Conservation (phyloP, 2,888 invertebrate species). For the Achlya flavicornis region DNA sequence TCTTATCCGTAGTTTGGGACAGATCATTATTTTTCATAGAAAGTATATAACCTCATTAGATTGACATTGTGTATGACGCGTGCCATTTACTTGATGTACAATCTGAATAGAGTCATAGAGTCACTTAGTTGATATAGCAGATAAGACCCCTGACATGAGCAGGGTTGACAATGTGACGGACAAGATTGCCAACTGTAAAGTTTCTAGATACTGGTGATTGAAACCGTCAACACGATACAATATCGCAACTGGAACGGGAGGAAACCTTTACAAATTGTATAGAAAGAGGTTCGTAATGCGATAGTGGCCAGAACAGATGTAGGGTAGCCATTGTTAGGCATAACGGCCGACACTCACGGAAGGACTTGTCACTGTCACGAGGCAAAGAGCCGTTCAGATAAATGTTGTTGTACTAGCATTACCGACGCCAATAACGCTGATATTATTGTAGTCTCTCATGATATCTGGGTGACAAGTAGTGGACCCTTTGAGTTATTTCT, state of each 20-base stretch:
- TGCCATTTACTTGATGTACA: conserved; percentile 5
- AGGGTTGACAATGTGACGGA: conserved; percentile 22
- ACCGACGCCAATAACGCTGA: conserved; percentile 17
- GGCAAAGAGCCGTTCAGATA: conserved; percentile 58
- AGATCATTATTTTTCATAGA: no score
- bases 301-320: conserved; percentile 66
- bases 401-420: conserved; percentile 58
- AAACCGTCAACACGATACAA: conserved; percentile 60
- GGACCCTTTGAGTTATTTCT: neutral
- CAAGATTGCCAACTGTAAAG: conserved; percentile 32
- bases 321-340: conserved; percentile 70
- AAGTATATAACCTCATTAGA: neutral
- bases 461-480: conserved; percentile 39
- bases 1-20: no score
- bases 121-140: conserved; percentile 11
- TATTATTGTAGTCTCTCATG: conserved; percentile 30
- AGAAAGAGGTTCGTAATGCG: conserved; percentile 65
- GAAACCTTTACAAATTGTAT: conserved; percentile 75
- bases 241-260: conserved; percentile 63
- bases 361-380: conserved; percentile 76
- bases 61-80: neutral
- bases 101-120: conserved; percentile 13
- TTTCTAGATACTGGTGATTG: conserved; percentile 47
- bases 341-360: conserved; percentile 75
- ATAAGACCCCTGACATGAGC: conserved; percentile 33